phyloP scores from a whole-genome alignment of 2,797 vertebrate genomes.

The Todus mexicanus region DNA sequence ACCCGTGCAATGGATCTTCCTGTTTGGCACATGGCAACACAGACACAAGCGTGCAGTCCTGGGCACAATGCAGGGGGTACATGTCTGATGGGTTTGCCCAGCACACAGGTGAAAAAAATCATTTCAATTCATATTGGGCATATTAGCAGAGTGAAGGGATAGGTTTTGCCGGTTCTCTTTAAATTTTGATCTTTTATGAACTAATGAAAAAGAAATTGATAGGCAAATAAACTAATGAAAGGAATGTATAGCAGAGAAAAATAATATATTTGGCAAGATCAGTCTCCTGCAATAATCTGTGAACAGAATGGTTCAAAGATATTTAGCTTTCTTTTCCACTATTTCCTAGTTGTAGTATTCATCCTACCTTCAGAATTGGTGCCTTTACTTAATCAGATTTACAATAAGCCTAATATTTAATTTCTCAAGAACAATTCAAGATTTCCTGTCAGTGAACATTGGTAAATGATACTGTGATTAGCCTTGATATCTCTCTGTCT shows the following conservation, averaged over 20 bases:
- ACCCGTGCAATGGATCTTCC: neutral
- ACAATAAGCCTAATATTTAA: slow-evolving; percentile 14
- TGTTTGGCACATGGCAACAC: neutral
- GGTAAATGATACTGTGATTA: slow-evolving; percentile 23
- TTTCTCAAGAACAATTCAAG: slow-evolving; percentile 38
- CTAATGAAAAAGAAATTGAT: neutral
- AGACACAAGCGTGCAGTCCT: fast-evolving
- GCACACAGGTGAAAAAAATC: neutral
- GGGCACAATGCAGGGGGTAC: fast-evolving
- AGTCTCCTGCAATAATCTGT: neutral
- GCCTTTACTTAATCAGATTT: slow-evolving; percentile 9
- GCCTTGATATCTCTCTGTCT: neutral
- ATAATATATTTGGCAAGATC: neutral
- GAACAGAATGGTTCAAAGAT: neutral
- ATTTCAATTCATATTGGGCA: neutral
- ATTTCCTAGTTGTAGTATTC: neutral
- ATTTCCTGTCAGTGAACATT: slow-evolving; percentile 45
- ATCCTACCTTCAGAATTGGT: neutral
- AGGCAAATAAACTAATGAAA: neutral
- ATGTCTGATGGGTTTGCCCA: neutral
- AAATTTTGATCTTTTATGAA: neutral
- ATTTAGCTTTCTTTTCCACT: neutral
- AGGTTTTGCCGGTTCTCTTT: neutral
- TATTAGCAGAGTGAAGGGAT: neutral
- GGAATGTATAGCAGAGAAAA: neutral